phyloP scores from a whole-genome alignment of 2,888 invertebrate genomes.

The Cylindroiulus punctatus region DNA sequence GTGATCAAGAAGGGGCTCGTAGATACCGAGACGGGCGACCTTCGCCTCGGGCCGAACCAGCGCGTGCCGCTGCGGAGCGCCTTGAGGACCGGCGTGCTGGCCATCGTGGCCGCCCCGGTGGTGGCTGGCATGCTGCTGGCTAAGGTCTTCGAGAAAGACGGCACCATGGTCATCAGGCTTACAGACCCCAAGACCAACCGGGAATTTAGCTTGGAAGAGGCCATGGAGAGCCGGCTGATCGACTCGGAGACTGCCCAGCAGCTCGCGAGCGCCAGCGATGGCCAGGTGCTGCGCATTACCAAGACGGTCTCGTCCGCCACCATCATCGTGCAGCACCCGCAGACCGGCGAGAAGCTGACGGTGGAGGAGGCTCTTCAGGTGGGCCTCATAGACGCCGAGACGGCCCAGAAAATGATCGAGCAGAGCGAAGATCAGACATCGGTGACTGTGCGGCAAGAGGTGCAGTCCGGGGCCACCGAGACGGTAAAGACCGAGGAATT shows the following conservation, averaged over 20 bases:
- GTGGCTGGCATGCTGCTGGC: constrained; percentile 84
- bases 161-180: constrained; percentile 52
- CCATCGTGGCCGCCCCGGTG: constrained; percentile 87
- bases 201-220: constrained; percentile 87
- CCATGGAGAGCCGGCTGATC: constrained; percentile 87
- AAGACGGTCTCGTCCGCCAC: constrained; percentile 46
- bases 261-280: constrained; percentile 60
- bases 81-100: constrained; percentile 84
- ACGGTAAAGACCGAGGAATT: constrained; percentile 60
- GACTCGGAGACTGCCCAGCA: constrained; percentile 75
- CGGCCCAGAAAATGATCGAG: constrained; percentile 61
- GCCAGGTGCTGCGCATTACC: constrained; percentile 58
- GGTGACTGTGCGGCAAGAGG: constrained; percentile 5
- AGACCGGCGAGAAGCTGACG: constrained; percentile 76
- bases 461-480: constrained; percentile 59
- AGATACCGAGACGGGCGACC: constrained; percentile 76
- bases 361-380: constrained; percentile 90
- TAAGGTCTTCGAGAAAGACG: constrained; percentile 21
- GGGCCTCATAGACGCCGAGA: constrained; percentile 86
- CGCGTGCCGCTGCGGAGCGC: constrained; percentile 75
- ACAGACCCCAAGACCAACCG: constrained; percentile 72
- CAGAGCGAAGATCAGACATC: not conserved
- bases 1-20: constrained; percentile 84
- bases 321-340: constrained; percentile 68
- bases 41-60: constrained; percentile 72